These are phyloP conservation scores for Galagoides demidoff DNA, from an alignment of 2,797 vertebrate species.

Conservation along the genomic window DNA sequence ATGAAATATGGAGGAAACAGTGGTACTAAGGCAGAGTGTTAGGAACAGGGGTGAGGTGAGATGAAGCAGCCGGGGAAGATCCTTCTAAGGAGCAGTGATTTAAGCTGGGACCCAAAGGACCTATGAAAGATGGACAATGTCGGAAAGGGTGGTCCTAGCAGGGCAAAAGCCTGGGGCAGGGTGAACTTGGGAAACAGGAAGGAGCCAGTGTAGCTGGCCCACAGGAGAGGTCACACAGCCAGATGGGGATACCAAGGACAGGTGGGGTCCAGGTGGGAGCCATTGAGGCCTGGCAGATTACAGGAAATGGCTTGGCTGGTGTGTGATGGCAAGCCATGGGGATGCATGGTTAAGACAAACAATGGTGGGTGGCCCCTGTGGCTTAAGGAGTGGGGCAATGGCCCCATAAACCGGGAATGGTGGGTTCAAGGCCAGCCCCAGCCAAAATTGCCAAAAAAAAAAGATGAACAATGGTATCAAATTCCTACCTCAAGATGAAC, in stretches of 20 bases:
- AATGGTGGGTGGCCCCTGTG: no score
- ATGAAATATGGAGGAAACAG: background rate
- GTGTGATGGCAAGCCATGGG: rapidly evolving
- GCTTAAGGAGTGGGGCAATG: no score
- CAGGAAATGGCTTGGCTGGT: rapidly evolving
- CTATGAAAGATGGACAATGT: background rate
- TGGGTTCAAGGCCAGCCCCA: no score
- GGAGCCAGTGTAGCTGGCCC: no score
- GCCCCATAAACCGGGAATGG: no score
- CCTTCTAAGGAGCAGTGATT: background rate
- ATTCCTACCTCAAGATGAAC: background rate
- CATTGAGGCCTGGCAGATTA: background rate
- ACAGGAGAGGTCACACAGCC: no score
- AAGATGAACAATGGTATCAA: background rate
- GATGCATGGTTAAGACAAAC: background rate
- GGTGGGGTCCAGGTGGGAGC: background rate
- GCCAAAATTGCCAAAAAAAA: no score
- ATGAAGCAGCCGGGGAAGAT: background rate
- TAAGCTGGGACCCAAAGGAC: background rate
- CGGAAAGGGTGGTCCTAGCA: background rate
- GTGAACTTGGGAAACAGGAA: background rate
- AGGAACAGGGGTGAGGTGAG: background rate
- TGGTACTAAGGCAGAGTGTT: background rate
- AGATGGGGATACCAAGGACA: background rate
- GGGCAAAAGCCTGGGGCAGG: background rate